A percentile compares a stretch with the other conserved stretches of the same genome.
phyloP scores from a whole-genome alignment of 2,888 invertebrate genomes.

The Ennomos quercinarius region DNA sequence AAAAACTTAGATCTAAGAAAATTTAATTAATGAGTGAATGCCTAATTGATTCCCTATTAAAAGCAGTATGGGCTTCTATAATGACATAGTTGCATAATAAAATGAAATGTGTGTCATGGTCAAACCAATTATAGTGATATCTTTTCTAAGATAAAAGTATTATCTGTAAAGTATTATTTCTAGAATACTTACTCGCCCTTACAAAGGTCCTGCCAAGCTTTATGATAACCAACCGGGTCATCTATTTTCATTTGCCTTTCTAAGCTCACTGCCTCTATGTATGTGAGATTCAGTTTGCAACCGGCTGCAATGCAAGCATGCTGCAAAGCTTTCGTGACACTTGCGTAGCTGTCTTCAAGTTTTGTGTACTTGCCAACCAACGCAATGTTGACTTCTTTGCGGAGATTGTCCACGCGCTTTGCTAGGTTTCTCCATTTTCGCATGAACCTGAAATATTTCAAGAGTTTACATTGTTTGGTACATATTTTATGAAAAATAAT shows the following conservation, averaged over 20 bases:
- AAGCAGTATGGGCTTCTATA: too few species aligned
- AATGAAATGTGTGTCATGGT: too few species aligned
- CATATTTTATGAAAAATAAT: too few species aligned
- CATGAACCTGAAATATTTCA: constrained; percentile 86
- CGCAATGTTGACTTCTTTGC: constrained; percentile 94
- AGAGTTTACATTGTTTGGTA: background rate
- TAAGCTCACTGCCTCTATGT: constrained; percentile 96
- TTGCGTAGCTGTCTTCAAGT: constrained; percentile 98
- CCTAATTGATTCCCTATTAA: too few species aligned
- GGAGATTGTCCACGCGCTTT: constrained; percentile 92
- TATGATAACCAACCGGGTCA: constrained; percentile 94
- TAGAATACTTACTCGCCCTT: constrained; percentile 89
- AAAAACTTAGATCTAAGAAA: too few species aligned
- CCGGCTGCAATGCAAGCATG: constrained; percentile 96
- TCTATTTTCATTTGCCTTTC: constrained; percentile 90
- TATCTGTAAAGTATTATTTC: too few species aligned
- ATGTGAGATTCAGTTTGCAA: constrained; percentile 93
- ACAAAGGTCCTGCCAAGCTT: constrained; percentile 97
- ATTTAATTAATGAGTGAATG: too few species aligned
- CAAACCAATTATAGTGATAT: too few species aligned
- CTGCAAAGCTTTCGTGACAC: constrained; percentile 96
- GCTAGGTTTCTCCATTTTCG: constrained; percentile 96
- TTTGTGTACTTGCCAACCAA: constrained; percentile 99
- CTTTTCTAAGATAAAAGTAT: too few species aligned
- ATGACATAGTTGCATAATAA: too few species aligned